Evolutionary conservation across 2,888 invertebrate species (phyloP).

Genomic region (Cancer borealis): DNA sequence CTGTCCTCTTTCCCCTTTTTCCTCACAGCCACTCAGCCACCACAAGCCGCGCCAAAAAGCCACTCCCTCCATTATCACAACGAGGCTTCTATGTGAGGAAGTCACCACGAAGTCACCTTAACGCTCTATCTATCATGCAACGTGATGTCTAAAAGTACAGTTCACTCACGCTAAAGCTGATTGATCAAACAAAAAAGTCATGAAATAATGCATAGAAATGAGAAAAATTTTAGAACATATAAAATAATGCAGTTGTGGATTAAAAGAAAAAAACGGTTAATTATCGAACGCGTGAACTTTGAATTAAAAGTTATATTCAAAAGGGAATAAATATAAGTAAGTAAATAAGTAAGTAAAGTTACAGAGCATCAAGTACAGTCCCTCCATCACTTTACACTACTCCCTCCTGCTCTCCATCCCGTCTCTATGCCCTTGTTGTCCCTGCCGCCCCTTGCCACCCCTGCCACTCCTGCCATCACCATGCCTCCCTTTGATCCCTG

Average conservation of each 20-base stretch:
- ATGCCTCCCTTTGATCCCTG: not conserved
- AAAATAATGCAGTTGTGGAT: too few relatives aligned
- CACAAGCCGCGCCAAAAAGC: not conserved
- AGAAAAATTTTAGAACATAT: too few relatives aligned
- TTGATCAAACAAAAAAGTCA: too few relatives aligned
- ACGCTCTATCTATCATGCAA: not conserved
- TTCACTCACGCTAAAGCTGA: too few relatives aligned
- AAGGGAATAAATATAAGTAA: too few relatives aligned
- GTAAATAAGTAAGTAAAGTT: too few relatives aligned
- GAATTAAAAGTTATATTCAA: too few relatives aligned
- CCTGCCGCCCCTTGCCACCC: not conserved
- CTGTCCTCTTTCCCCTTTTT: not conserved
- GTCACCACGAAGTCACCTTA: not conserved
- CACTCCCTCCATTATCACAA: slow-evolving; percentile 23
- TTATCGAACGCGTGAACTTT: too few relatives aligned
- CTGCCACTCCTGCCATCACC: too few relatives aligned
- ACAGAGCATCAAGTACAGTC: not conserved
- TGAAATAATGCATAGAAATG: too few relatives aligned
- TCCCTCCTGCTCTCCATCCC: not conserved
- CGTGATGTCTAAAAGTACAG: too few relatives aligned
- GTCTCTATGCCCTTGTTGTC: not conserved
- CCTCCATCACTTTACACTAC: not conserved
- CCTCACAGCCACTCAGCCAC: not conserved
- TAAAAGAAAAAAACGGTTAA: too few relatives aligned
- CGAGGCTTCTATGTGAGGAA: not conserved